Base-by-base conservation (phyloP, 2,113 vertebrate species). In the Rhinolophus ferrumequinum region DNA sequence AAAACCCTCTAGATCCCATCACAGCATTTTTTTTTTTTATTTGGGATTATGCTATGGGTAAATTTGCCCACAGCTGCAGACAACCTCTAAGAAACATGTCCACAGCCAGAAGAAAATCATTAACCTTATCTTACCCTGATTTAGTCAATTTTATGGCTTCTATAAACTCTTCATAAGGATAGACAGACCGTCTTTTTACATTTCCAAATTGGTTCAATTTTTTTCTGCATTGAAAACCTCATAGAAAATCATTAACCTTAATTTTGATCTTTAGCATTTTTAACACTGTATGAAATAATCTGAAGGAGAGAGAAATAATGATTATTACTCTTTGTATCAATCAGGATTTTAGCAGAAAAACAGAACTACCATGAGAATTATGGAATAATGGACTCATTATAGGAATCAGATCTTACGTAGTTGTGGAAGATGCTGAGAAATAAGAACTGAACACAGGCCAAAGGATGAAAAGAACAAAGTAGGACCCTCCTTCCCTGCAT, bases 211-310 rank as follows among this genome's bases (percentile, higher is more conserved):
- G 13, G 21, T 50, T 85, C 30, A 62, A 12, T 75, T 50, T 76
- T 72, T 87, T 58, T 89, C 50, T 75, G 13, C 35, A 88, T 8
- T 88, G 24, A 93, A 88, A 88, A 52, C 86, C 28, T 73, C 41
- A 88, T 67, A 73, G 35, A 18, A 84, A 90, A 66, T 73, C 35
- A 52, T 35, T 89, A 58, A 50, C 26, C 41, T 95, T 88, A 28
- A 72, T 75, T 93, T 84, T 64, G 8, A 83, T 87, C 14, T 72
- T 67, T 75, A 92, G 30, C 56, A 83, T 58, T 83, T 92, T 82
- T 56, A 70, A 62, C 13, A 79, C 52, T 30, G 13, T 77, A 50
- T 52, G 47, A 70, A 62, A 47, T 38, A 82, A 69, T 50, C 33
- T 56, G 56, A 56, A 81, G 64, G 8, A 54, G n/a, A 81, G 52